Percentiles rank a stretch among this genome's conserved stretches.
Evolutionary conservation across 2,797 vertebrate species (phyloP).

Genomic region (Harpagifer antarcticus): DNA sequence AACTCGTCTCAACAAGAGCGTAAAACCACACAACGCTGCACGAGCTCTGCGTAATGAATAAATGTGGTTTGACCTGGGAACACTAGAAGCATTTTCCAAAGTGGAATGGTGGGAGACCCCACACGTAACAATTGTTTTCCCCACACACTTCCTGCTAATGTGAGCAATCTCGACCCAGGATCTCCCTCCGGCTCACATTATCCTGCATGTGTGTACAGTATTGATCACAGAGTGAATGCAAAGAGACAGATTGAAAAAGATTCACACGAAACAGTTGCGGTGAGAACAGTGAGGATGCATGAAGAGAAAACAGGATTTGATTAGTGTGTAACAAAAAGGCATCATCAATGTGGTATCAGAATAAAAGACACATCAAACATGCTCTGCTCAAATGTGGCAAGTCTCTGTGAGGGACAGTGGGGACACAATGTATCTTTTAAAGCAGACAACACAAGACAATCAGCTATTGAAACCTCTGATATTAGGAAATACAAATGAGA

Average conservation of each 20-base stretch:
- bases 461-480: background rate
- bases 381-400: background rate
- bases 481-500: background rate
- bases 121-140: slow-evolving; percentile 31
- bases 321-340: too few relatives aligned
- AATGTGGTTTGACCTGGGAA: slow-evolving; percentile 35
- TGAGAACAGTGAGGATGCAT: background rate
- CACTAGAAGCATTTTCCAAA: slow-evolving; percentile 24
- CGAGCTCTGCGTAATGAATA: slow-evolving; percentile 12
- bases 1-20: slow-evolving; percentile 8
- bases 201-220: background rate
- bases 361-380: slow-evolving; percentile 3
- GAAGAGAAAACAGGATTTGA: background rate
- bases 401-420: background rate
- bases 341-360: background rate
- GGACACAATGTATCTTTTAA: background rate
- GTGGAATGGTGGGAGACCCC: slow-evolving; percentile 44
- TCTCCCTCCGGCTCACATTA: slow-evolving; percentile 21
- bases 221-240: slow-evolving; percentile 1
- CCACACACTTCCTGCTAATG: slow-evolving; percentile 27
- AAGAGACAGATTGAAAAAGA: background rate
- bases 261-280: background rate
- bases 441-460: background rate
- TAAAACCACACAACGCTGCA: slow-evolving; percentile 35
- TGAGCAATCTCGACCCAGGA: slow-evolving; percentile 5